Conservation (phyloP, 2,797 vertebrate genomes). For the Poeciliopsis gracilis region DNA sequence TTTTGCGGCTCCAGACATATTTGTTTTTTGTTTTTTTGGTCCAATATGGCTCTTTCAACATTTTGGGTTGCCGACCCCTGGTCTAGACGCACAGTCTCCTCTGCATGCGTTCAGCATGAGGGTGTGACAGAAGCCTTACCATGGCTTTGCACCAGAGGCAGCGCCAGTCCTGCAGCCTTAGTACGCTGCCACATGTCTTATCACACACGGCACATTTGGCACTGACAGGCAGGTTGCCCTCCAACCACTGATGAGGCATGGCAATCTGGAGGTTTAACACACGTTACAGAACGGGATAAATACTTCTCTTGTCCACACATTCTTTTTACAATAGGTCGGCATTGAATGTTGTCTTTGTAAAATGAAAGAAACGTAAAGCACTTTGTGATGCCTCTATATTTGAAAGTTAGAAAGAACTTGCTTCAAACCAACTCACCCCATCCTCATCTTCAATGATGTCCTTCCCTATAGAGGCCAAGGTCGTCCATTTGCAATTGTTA, state of each 20-base stretch:
- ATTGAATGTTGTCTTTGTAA: background rate
- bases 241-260: conserved; percentile 99
- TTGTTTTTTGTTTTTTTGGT: too few relatives aligned
- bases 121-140: conserved; percentile 77
- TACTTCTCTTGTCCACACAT: background rate
- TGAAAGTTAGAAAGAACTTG: background rate
- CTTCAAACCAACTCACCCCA: conserved; percentile 81
- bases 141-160: conserved; percentile 99
- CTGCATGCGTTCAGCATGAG: background rate
- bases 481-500: conserved; percentile 99
- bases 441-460: conserved; percentile 98
- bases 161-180: conserved; percentile 97
- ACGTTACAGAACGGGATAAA: background rate
- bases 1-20: too few relatives aligned
- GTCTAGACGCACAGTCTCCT: background rate
- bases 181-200: conserved; percentile 97
- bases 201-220: conserved; percentile 98
- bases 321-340: background rate
- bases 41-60: too few relatives aligned
- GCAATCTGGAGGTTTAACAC: conserved; percentile 83
- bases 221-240: conserved; percentile 97
- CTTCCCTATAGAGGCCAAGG: conserved; percentile 94
- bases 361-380: background rate
- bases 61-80: too few relatives aligned
- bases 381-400: background rate